Evolutionary conservation across 2,797 vertebrate species (phyloP), one percentile per base, ranked within the genome.

Genomic region (Acrossocheilus fasciatus): DNA sequence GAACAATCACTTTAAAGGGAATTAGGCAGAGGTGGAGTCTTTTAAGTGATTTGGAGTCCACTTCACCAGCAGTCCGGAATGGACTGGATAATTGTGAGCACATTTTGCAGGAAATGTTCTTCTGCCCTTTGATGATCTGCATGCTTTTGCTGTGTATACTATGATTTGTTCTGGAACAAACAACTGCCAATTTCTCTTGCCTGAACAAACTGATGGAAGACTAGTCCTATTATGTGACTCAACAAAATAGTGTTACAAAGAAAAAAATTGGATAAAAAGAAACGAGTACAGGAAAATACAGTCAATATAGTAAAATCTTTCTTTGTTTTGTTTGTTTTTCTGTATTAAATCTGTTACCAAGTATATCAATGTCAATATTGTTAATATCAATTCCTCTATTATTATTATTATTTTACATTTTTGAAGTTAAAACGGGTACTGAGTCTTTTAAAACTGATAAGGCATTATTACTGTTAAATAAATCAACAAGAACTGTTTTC

Each of bases 151-250:
- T 30, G 30, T 30, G 30, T 52, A 52, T 17, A 76, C 73, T 52
- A 36, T 23, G 30, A 17, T 75, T 75, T 75, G 14, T n/a, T 52
- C 2, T 52, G 26, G 47, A 52, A 34, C 26, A 52, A 75, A 75
- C 2, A 75, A 75, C 45, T 75, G 47, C 4, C 15, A 10, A 18
- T 52, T 75, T 52, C 45, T 34, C 18, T 18, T 75, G 30, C 45
- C 47, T 20, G 73, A 75, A 47, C 45, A 52, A 75, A 34, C 45
- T 52, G n/a, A 73, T 73, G 73, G 26, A 75, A 75, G 47, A 75
- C 47, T 8, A 75, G 45, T 75, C 17, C 73, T 34, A 52, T 52
- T 52, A 18, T 34, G 73, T 50, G 45, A 52, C 18, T 52, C 0
- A 4, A 74, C 72, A 50, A 74, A n/a, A 74, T 47, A 50, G 14